Evolutionary conservation across 1,140 invertebrate genomes (phyloP).

Genomic region (Heterodera schachtii): DNA sequence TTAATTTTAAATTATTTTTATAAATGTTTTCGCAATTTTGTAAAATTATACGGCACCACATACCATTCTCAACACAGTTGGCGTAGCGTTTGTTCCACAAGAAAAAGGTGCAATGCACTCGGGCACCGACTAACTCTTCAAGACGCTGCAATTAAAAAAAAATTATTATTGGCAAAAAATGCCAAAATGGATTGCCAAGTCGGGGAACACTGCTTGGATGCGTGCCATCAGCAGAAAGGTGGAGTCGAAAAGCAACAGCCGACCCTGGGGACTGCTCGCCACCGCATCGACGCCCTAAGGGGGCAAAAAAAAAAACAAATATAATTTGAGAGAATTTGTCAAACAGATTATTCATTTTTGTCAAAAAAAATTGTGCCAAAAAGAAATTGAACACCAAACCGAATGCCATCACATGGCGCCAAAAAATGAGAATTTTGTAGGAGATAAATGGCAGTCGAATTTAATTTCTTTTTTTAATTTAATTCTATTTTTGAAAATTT

Average conservation of each 20-base stretch:
- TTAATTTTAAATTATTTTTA: too few species aligned
- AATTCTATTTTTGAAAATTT: not conserved
- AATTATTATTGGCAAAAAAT: not conserved
- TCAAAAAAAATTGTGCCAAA: too few species aligned
- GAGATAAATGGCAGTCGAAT: too few species aligned
- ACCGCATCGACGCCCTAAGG: slow-evolving; percentile 13
- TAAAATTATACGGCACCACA: not conserved
- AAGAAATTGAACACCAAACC: too few species aligned
- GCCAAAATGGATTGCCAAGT: slow-evolving; percentile 19
- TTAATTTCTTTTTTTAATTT: too few species aligned
- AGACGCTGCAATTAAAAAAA: slow-evolving; percentile 37
- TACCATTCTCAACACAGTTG: slow-evolving; percentile 24
- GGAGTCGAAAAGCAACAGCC: slow-evolving; percentile 41
- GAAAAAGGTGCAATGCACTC: slow-evolving; percentile 33
- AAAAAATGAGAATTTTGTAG: too few species aligned
- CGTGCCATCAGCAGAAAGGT: slow-evolving; percentile 40
- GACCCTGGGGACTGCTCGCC: slow-evolving; percentile 12
- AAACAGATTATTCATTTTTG: too few species aligned
- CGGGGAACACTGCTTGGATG: slow-evolving; percentile 33
- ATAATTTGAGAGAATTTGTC: too few species aligned
- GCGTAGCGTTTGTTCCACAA: slow-evolving; percentile 33
- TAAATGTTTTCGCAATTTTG: too few species aligned
- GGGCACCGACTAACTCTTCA: slow-evolving; percentile 39
- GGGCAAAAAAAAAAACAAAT: too few species aligned
- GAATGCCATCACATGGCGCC: too few species aligned